A percentile compares a stretch with the other conserved stretches of the same genome.
Conservation (phyloP, 2,797 vertebrate species). For the Fratercula arctica region DNA sequence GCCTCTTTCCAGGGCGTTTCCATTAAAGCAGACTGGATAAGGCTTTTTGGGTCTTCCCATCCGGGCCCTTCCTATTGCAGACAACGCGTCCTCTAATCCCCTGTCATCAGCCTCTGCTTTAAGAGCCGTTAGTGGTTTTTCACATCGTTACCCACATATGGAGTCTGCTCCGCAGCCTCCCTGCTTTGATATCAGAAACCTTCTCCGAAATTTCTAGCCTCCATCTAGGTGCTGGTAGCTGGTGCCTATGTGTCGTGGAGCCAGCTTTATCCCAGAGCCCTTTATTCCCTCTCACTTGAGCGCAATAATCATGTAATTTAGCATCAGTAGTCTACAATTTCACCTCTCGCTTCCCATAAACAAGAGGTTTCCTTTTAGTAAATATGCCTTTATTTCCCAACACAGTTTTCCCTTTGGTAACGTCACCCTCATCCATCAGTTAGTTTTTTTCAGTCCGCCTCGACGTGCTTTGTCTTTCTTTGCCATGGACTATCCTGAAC, state of each 20-base stretch:
- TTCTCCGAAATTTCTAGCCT: background rate
- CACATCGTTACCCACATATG: slow-evolving; percentile 47
- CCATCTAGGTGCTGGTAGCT: background rate
- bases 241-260: background rate
- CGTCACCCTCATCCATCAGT: background rate
- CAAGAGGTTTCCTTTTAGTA: background rate
- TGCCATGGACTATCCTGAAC: background rate
- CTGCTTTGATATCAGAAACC: slow-evolving; percentile 58
- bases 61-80: background rate
- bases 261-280: background rate
- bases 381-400: slow-evolving; percentile 6
- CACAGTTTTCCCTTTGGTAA: background rate
- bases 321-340: background rate
- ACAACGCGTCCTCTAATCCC: background rate
- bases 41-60: background rate
- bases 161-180: slow-evolving; percentile 9
- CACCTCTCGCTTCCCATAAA: background rate
- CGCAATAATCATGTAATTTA: background rate
- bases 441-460: background rate
- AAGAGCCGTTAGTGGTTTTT: slow-evolving; percentile 63
- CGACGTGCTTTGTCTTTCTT: background rate
- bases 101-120: slow-evolving; percentile 42
- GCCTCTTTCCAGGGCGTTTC: background rate
- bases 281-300: background rate
- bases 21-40: background rate